Evolutionary conservation across 1,140 invertebrate genomes (phyloP).

Genomic region (Tribolium madens): DNA sequence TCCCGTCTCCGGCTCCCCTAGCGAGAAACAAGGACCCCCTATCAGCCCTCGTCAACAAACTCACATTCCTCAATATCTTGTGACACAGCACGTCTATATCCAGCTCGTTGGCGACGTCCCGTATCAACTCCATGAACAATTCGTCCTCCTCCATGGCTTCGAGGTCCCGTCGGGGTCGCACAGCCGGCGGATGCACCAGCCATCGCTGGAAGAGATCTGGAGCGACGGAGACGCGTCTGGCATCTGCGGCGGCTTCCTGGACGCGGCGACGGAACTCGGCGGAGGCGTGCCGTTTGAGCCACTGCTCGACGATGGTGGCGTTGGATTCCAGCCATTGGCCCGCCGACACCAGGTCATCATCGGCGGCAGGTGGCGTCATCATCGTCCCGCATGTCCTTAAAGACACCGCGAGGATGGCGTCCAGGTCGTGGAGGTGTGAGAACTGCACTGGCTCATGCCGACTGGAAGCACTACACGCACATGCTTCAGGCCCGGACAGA

Average conservation of each 20-base stretch:
- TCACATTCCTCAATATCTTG: conserved; percentile 94
- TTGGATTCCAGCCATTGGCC: conserved; percentile 70
- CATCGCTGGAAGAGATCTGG: conserved; percentile 87
- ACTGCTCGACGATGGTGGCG: conserved; percentile 73
- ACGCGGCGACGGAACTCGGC: conserved; percentile 71
- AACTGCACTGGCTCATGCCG: conserved; percentile 52
- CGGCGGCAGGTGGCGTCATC: conserved; percentile 57
- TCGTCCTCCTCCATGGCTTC: conserved; percentile 75
- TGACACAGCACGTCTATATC: conserved; percentile 94
- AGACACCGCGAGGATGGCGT: conserved; percentile 55
- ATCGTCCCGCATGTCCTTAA: conserved; percentile 60
- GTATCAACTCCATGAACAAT: conserved; percentile 92
- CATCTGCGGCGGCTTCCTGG: conserved; percentile 60
- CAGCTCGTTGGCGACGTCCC: conserved; percentile 92
- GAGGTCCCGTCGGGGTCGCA: conserved; percentile 60
- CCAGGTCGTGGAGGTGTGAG: conserved; percentile 50
- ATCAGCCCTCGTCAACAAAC: conserved; percentile 87
- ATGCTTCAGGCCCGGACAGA: conserved; percentile 51
- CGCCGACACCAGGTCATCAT: conserved; percentile 57
- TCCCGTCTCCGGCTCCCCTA: conserved; percentile 78
- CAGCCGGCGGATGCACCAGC: conserved; percentile 69
- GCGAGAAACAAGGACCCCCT: conserved; percentile 89
- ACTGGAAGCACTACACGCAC: conserved; percentile 48
- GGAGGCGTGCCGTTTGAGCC: conserved; percentile 79
- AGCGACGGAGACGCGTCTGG: conserved; percentile 81